Percentiles rank a stretch among this genome's conserved stretches.
Evolutionary conservation across 2,113 vertebrate species (phyloP).

Genomic region (Semicossyphus pulcher): DNA sequence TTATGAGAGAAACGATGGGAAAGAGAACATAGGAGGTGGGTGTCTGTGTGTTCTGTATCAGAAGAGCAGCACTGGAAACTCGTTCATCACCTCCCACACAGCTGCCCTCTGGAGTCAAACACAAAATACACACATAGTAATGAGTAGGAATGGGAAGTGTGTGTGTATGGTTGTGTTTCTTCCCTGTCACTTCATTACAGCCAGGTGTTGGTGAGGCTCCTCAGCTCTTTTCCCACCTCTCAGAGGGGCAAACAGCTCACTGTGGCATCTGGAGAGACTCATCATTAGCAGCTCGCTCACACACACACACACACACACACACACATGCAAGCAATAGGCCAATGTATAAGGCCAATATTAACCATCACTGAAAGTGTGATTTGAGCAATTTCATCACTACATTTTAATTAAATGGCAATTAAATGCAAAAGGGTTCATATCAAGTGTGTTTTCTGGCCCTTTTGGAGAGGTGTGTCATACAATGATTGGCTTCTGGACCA

Average conservation of each 20-base stretch:
- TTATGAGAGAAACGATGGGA: conserved; percentile 33
- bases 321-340: conserved; percentile 24
- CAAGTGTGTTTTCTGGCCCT: not conserved
- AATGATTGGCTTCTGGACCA: conserved; percentile 5
- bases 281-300: conserved; percentile 69
- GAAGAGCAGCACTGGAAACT: conserved; percentile 45
- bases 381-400: conserved; percentile 22
- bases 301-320: conserved; percentile 40
- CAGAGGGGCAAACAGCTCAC: conserved; percentile 60
- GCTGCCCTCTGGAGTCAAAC: conserved; percentile 69
- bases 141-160: conserved; percentile 39
- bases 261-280: conserved; percentile 74
- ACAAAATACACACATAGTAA: conserved; percentile 54
- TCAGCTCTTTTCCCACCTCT: conserved; percentile 62
- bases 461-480: conserved; percentile 25
- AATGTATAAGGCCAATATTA: conserved; percentile 4
- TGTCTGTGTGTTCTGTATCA: conserved; percentile 56
- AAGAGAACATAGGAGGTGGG: conserved; percentile 15
- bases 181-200: conserved; percentile 44
- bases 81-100: conserved; percentile 82
- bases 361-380: conserved; percentile 20
- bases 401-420: conserved; percentile 19
- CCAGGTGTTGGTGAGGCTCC: conserved; percentile 72
- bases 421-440: not conserved
- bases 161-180: conserved; percentile 12